phyloP scores from a whole-genome alignment of 2,113 vertebrate species.

The Cololabis saira region DNA sequence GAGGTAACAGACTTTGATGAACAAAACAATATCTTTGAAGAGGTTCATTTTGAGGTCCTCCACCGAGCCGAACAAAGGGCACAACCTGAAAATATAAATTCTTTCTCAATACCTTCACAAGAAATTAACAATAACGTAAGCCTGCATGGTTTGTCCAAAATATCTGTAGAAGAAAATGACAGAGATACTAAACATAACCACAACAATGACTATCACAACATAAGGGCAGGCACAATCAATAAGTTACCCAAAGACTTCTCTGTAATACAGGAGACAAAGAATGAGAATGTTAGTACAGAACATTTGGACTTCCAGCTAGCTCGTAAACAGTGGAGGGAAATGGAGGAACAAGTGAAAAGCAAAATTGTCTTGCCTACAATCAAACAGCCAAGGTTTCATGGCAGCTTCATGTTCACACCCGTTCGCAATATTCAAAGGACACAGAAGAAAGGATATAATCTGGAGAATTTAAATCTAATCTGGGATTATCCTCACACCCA shows the following conservation, averaged over 20 bases:
- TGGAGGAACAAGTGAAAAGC: constrained; percentile 82
- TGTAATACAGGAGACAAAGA: constrained; percentile 84
- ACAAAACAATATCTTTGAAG: constrained; percentile 37
- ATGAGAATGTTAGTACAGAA: constrained; percentile 82
- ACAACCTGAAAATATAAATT: constrained; percentile 61
- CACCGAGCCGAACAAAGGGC: constrained; percentile 68
- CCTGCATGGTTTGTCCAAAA: constrained; percentile 77
- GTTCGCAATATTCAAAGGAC: constrained; percentile 80
- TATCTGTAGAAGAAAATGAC: constrained; percentile 79
- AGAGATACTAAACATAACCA: constrained; percentile 60
- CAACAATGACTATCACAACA: constrained; percentile 33
- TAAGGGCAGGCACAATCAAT: constrained; percentile 65
- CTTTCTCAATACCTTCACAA: constrained; percentile 44
- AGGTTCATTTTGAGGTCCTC: constrained; percentile 57
- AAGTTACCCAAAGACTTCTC: constrained; percentile 84
- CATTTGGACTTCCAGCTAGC: constrained; percentile 83
- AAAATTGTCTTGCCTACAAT: constrained; percentile 60
- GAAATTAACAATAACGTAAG: constrained; percentile 75
- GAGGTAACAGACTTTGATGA: constrained; percentile 59
- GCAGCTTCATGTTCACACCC: constrained; percentile 83
- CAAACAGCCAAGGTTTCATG: constrained; percentile 67
- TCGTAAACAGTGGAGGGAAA: constrained; percentile 83
- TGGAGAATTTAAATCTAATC: constrained; percentile 71
- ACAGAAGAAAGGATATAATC: constrained; percentile 68
- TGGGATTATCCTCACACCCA: constrained; percentile 76